Base-by-base conservation (phyloP, 2,797 vertebrate species). In the Arnoldichthys spilopterus region DNA sequence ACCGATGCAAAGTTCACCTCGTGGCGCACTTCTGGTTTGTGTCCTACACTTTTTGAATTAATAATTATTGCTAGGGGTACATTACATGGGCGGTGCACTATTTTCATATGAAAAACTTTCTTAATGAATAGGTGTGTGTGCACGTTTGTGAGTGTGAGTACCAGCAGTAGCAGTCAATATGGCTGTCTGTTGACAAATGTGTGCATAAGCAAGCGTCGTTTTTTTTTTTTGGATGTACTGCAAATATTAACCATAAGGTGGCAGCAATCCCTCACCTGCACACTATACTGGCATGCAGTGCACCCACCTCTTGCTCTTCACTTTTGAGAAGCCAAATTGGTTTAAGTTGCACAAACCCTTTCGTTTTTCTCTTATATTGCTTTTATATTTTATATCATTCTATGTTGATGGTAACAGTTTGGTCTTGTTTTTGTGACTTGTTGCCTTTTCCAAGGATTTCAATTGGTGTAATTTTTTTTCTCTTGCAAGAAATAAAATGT, bases 401-500 rank as follows among this genome's bases (percentile, higher is more conserved):
- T 66, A 78, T 83, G 72, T 88, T 72, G 74, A 86, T 87, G 85
- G 81, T 88, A 53, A 87, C 49, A 82, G 85, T 92, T 90, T 87
- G 86, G 87, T 93, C 87, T 89, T 74, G 90, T 92, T 93, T 87
- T 88, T 72, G 90, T 92, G 89, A 90, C 84, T 88, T 89, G 85
- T 90, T 85, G 87, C 86, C 89, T 93, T 91, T 84, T 84, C 72
- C 87, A 87, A 88, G 86, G 80, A 80, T 90, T 93, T 89, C 74
- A 85, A 87, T 82, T 89, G 84, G 82, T 89, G 90, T 91, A 82
- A 76, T 56, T 45, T 76, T 69, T 51, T 77, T 78, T 77, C 90
- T 91, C 88, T 89, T 89, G 87, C 89, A 88, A 88, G 47, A 84
- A 93, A 89, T 90, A 92, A 92, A 88, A 68, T 49, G 76, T 85